These are phyloP conservation scores for Temnothorax nylanderi DNA, from an alignment of 1,140 invertebrate genomes.

Conservation along the genomic window DNA sequence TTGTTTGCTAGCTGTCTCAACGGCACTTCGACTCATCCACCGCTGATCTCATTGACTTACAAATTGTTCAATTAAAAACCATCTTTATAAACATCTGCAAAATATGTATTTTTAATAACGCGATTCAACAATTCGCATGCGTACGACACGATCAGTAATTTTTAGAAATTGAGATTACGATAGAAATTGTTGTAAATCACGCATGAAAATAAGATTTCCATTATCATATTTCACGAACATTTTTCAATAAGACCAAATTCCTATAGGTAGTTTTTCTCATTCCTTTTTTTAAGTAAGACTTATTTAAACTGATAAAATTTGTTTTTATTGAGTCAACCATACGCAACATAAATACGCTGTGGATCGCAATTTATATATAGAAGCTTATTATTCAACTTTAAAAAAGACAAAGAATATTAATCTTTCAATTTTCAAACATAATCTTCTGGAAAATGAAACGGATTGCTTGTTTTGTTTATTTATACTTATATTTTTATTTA, in stretches of 20 bases:
- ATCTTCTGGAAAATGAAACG: neutral
- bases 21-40: neutral
- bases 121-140: neutral
- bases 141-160: neutral
- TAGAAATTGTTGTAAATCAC: neutral
- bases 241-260: neutral
- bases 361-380: neutral
- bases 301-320: neutral
- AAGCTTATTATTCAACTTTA: neutral
- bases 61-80: slow-evolving; percentile 34
- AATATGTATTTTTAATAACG: slow-evolving; percentile 24
- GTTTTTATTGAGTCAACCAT: neutral
- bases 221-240: neutral
- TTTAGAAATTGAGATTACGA: neutral
- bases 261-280: neutral
- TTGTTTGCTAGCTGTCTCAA: slow-evolving; percentile 25
- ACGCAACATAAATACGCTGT: neutral
- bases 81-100: neutral
- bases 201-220: neutral
- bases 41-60: slow-evolving; percentile 29
- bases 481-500: neutral
- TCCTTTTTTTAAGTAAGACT: neutral
- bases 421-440: neutral
- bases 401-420: neutral
- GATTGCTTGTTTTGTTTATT: neutral